A percentile compares a stretch with the other conserved stretches of the same genome.
Conservation (phyloP, 64 coral and sea anemone species). For the Astreopora myriophthalma region DNA sequence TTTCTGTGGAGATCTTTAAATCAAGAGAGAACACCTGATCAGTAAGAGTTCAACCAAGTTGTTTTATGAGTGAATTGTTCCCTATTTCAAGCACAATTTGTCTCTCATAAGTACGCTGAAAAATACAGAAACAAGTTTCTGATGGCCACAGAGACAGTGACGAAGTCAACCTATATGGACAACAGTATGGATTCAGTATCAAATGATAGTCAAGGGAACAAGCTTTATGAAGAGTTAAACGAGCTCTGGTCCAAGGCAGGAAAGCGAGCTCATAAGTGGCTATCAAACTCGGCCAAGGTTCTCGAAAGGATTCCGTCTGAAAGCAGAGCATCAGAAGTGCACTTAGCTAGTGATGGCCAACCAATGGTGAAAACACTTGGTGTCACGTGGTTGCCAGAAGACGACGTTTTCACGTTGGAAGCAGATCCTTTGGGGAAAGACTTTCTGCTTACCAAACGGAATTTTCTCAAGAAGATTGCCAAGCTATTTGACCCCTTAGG, state of each 20-base stretch:
- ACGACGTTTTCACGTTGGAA: neutral
- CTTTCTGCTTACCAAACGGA: neutral
- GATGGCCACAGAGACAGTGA: conserved; percentile 59
- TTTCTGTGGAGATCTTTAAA: conserved; percentile 54
- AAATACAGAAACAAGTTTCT: conserved; percentile 26
- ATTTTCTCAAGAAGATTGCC: neutral
- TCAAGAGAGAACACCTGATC: neutral
- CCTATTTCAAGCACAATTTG: conserved; percentile 50
- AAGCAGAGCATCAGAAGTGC: neutral
- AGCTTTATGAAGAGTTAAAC: neutral
- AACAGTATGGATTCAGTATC: conserved; percentile 17
- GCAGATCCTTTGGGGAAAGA: neutral
- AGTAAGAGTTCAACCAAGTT: conserved; percentile 47
- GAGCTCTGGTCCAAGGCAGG: neutral
- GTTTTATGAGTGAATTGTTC: conserved; percentile 57
- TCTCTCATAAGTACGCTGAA: conserved; percentile 44
- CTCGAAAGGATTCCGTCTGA: neutral
- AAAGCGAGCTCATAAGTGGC: neutral
- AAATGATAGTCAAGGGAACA: conserved; percentile 18
- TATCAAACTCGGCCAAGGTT: neutral
- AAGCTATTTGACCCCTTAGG: conserved; percentile 37
- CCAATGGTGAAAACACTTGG: conserved; percentile 2
- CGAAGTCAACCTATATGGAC: conserved; percentile 48
- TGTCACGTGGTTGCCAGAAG: neutral
- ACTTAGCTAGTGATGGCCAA: neutral